A percentile compares a stretch with the other conserved stretches of the same genome.
Evolutionary conservation across 2,113 vertebrate genomes (phyloP).

Genomic region (Pseudonaja textilis): DNA sequence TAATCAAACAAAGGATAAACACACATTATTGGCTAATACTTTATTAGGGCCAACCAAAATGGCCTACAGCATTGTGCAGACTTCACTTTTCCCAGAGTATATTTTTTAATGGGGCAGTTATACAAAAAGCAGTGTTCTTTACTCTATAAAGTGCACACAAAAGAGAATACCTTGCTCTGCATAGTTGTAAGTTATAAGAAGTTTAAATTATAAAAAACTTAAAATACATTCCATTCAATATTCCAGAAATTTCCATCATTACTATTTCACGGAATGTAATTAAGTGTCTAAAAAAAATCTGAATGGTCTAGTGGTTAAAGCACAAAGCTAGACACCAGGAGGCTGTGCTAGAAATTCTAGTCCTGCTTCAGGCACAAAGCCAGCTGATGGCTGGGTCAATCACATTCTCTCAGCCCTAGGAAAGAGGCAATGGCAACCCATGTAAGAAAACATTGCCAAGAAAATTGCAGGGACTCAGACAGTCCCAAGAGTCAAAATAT

Average conservation of each 20-base stretch:
- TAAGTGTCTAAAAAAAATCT: neutral
- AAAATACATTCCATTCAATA: neutral
- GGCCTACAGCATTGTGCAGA: neutral
- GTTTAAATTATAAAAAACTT: neutral
- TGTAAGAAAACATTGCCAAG: neutral
- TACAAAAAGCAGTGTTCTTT: neutral
- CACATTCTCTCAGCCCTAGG: neutral
- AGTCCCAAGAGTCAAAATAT: neutral
- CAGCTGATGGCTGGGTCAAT: neutral
- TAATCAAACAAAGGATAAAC: neutral
- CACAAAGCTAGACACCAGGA: neutral
- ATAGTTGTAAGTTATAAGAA: no score
- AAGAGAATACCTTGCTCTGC: neutral
- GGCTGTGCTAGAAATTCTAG: neutral
- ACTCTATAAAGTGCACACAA: neutral
- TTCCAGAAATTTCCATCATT: neutral
- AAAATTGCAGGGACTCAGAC: neutral
- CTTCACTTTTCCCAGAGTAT: neutral
- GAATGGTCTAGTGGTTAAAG: neutral
- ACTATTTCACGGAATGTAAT: neutral
- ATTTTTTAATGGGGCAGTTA: neutral
- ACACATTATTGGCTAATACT: neutral
- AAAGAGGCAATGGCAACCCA: neutral
- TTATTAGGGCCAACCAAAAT: neutral
- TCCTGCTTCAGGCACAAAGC: neutral